Conservation (phyloP, 2,797 vertebrate species). For the Rhinophrynus dorsalis region DNA sequence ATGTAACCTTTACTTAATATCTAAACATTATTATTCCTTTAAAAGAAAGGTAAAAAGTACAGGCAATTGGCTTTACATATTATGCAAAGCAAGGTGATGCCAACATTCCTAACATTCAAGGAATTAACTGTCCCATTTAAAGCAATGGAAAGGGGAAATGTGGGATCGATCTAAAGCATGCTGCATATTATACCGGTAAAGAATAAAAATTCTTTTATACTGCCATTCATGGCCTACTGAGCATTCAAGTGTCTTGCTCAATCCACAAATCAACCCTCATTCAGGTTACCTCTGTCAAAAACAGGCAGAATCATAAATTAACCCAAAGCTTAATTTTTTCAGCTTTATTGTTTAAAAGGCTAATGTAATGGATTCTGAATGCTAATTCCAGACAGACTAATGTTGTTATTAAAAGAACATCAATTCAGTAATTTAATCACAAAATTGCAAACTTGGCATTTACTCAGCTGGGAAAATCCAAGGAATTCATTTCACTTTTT, state of each 20-base stretch:
- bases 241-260: conserved; percentile 15
- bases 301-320: conserved; percentile 29
- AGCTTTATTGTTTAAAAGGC: conserved; percentile 30
- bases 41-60: too few relatives aligned
- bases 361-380: conserved; percentile 45
- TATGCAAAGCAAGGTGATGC: too few relatives aligned
- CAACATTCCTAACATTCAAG: too few relatives aligned
- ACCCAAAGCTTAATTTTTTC: conserved; percentile 24
- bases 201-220: too few relatives aligned
- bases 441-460: conserved; percentile 42
- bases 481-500: neutral
- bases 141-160: too few relatives aligned
- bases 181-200: too few relatives aligned
- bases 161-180: too few relatives aligned
- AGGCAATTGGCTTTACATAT: too few relatives aligned
- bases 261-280: conserved; percentile 24
- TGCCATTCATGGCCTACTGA: conserved; percentile 1
- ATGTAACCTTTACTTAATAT: too few relatives aligned
- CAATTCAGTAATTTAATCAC: conserved; percentile 43
- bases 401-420: conserved; percentile 45
- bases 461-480: conserved; percentile 20
- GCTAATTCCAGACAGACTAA: conserved; percentile 45
- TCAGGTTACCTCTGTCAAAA: conserved; percentile 39
- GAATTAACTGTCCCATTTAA: too few relatives aligned
- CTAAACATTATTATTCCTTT: too few relatives aligned